phyloP scores from a whole-genome alignment of 2,797 vertebrate genomes.

The Sebastolobus alascanus region DNA sequence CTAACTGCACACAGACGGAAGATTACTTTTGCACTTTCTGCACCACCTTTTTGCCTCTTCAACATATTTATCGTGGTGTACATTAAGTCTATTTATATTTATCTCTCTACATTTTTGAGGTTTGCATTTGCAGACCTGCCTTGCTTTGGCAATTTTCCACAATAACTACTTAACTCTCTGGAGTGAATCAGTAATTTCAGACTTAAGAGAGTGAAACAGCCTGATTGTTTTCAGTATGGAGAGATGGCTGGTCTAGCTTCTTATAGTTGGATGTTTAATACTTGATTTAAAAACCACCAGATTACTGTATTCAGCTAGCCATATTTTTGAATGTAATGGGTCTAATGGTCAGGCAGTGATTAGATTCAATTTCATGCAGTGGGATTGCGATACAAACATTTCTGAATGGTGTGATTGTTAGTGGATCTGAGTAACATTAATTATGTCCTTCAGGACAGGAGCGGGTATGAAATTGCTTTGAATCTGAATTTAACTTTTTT shows the following conservation, averaged over 20 bases:
- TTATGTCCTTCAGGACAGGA: constrained; percentile 7
- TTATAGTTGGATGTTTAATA: constrained; percentile 25
- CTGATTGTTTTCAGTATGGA: constrained; percentile 24
- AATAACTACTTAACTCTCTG: constrained; percentile 4
- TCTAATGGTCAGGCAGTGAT: neutral
- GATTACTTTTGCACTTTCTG: constrained; percentile 67
- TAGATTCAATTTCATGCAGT: constrained; percentile 28
- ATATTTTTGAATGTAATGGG: constrained; percentile 29
- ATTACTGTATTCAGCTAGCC: constrained; percentile 33
- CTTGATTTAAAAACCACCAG: constrained; percentile 52
- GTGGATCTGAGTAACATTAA: constrained; percentile 6
- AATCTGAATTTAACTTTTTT: neutral
- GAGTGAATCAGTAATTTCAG: constrained; percentile 33
- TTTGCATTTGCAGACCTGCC: constrained; percentile 21
- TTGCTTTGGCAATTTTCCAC: constrained; percentile 8
- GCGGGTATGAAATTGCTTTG: neutral
- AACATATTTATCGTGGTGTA: constrained; percentile 43
- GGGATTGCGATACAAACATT: constrained; percentile 35
- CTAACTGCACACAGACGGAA: constrained; percentile 15
- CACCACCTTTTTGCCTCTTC: constrained; percentile 32
- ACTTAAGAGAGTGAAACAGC: neutral
- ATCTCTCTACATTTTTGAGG: constrained; percentile 19
- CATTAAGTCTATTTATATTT: constrained; percentile 51
- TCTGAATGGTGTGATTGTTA: constrained; percentile 27
- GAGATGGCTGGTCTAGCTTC: neutral